phyloP scores from a whole-genome alignment of 2,888 invertebrate species.

The Diabrotica balteata region DNA sequence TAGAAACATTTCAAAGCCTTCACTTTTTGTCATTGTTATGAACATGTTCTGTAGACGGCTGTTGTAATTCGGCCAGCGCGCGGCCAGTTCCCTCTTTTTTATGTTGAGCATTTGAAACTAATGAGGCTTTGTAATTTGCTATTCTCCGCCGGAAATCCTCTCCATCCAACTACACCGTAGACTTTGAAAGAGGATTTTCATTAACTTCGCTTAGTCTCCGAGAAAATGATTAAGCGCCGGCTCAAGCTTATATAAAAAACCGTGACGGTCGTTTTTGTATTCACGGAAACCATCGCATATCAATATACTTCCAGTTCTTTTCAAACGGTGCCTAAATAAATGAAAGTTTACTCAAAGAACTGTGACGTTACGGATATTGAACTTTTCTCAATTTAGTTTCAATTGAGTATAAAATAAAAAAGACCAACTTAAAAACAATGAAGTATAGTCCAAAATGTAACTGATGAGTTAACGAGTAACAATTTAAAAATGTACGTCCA shows the following conservation, averaged over 20 bases:
- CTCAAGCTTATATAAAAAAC: constrained; percentile 24
- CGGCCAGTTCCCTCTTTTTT: constrained; percentile 25
- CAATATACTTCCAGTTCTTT: neutral
- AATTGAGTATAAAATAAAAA: too few relatives aligned
- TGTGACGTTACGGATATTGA: too few relatives aligned
- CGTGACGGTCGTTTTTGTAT: neutral
- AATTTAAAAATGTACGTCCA: too few relatives aligned
- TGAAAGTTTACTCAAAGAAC: too few relatives aligned
- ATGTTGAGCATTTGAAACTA: constrained; percentile 38
- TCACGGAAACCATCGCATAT: neutral
- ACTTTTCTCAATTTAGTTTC: too few relatives aligned
- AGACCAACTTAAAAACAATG: too few relatives aligned
- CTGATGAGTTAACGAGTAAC: too few relatives aligned
- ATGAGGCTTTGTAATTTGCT: constrained; percentile 43
- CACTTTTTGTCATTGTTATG: constrained; percentile 8
- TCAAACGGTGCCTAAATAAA: too few relatives aligned
- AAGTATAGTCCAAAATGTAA: too few relatives aligned
- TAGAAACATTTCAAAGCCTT: constrained; percentile 4
- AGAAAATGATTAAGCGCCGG: constrained; percentile 29
- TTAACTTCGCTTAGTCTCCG: constrained; percentile 35
- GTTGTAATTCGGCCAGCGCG: constrained; percentile 10
- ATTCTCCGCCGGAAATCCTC: constrained; percentile 39
- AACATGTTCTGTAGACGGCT: constrained; percentile 2
- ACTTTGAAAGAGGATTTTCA: constrained; percentile 39
- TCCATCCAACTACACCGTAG: constrained; percentile 26